Percentiles rank a stretch among this genome's conserved stretches.
phyloP scores from a whole-genome alignment of 2,888 invertebrate genomes.

The Plusia festucae region DNA sequence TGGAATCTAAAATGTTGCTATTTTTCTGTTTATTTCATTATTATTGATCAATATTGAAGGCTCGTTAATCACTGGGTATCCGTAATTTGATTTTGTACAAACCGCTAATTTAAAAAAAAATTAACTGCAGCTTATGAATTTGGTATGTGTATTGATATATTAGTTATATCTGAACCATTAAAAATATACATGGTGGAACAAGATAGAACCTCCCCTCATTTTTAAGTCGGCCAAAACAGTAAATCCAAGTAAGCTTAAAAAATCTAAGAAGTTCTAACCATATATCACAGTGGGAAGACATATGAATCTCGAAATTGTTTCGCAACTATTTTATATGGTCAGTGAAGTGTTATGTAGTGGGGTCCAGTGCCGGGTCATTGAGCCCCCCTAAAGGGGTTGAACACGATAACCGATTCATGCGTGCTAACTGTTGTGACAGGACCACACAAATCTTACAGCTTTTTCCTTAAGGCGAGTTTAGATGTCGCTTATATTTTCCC shows the following conservation, averaged over 20 bases:
- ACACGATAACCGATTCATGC: slow-evolving; percentile 6
- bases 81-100: too few relatives aligned
- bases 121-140: too few relatives aligned
- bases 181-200: too few relatives aligned
- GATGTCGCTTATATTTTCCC: slow-evolving; percentile 6
- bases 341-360: background rate
- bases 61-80: too few relatives aligned
- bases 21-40: too few relatives aligned
- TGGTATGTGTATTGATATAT: too few relatives aligned
- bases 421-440: slow-evolving; percentile 4
- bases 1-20: background rate
- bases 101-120: too few relatives aligned
- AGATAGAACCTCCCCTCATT: too few relatives aligned
- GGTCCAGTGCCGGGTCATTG: background rate
- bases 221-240: too few relatives aligned
- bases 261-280: background rate
- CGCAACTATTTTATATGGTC: slow-evolving; percentile 2
- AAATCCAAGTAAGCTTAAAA: background rate
- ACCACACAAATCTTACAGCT: background rate
- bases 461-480: background rate
- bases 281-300: background rate
- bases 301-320: background rate
- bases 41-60: too few relatives aligned
- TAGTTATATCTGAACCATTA: too few relatives aligned
- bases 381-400: background rate